Percentiles rank a stretch among this genome's conserved stretches.
Evolutionary conservation across 2,888 invertebrate genomes (phyloP).

Genomic region (Rhagonycha fulva): DNA sequence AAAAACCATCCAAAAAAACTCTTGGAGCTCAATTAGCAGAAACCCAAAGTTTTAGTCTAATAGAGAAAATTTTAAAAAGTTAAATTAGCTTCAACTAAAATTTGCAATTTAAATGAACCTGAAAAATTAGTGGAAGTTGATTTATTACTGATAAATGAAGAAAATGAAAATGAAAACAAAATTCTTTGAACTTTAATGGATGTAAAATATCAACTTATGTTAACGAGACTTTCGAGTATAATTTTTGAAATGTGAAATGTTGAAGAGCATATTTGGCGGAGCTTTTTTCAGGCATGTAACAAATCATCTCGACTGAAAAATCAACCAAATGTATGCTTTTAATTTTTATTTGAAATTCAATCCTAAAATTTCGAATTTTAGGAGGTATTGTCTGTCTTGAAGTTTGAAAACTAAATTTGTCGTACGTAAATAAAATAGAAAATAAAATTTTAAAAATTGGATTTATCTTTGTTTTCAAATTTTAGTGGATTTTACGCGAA

Average conservation of each 20-base stretch:
- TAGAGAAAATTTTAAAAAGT: neutral
- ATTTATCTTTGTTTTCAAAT: neutral
- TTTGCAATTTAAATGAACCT: constrained; percentile 3
- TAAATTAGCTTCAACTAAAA: neutral
- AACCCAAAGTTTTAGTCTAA: neutral
- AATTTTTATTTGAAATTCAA: neutral
- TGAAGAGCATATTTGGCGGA: neutral
- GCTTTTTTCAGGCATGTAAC: neutral
- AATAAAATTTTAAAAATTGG: neutral
- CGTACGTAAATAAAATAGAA: neutral
- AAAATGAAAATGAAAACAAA: neutral
- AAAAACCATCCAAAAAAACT: neutral
- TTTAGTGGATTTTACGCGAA: neutral
- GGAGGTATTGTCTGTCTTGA: neutral
- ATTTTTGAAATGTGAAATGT: neutral
- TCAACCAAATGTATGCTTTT: neutral
- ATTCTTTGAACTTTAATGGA: neutral
- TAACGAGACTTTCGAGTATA: neutral
- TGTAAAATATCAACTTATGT: neutral
- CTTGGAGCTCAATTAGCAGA: neutral
- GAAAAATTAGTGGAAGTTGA: neutral
- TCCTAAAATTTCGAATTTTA: neutral
- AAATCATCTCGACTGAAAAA: neutral
- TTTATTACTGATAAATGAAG: neutral
- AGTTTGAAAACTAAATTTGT: neutral